Conservation (phyloP, 1,140 invertebrate genomes). For the Leptopilina clavipes region DNA sequence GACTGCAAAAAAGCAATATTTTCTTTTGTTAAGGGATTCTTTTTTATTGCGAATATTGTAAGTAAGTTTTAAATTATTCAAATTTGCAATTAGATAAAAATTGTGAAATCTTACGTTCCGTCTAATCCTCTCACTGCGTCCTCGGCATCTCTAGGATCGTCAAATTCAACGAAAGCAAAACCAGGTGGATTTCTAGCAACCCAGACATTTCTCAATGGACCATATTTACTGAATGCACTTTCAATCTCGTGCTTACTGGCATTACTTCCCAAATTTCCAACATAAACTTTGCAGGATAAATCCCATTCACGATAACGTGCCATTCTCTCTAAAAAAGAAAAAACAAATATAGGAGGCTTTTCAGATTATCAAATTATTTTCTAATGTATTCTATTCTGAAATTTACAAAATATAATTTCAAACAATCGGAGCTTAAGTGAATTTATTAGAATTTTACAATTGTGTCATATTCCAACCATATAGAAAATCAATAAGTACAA, state of each 20-base stretch:
- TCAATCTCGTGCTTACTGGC: constrained; percentile 95
- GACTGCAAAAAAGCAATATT: constrained; percentile 76
- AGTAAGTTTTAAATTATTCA: no score
- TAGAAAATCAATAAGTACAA: background rate
- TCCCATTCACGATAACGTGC: constrained; percentile 93
- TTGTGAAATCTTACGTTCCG: constrained; percentile 86
- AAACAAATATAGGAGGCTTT: background rate
- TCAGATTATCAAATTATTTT: no score
- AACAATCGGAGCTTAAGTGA: no score
- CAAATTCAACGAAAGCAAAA: constrained; percentile 99
- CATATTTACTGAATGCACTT: constrained; percentile 95
- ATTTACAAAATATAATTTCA: no score
- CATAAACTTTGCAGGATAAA: constrained; percentile 97
- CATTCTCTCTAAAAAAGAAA: constrained; percentile 51
- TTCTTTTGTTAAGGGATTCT: no score
- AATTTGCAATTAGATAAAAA: constrained; percentile 32
- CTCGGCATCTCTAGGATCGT: constrained; percentile 97
- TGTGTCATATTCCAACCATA: background rate
- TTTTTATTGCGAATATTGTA: no score
- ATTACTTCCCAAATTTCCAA: constrained; percentile 96
- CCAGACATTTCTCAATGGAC: constrained; percentile 96
- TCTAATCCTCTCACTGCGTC: constrained; percentile 96
- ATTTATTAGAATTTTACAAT: no score
- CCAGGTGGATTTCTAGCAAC: constrained; percentile 95
- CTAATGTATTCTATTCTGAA: no score